These are phyloP conservation scores for Melanotaenia parkinsoni DNA, from an alignment of 2,797 vertebrate species.

Conservation along the genomic window DNA sequence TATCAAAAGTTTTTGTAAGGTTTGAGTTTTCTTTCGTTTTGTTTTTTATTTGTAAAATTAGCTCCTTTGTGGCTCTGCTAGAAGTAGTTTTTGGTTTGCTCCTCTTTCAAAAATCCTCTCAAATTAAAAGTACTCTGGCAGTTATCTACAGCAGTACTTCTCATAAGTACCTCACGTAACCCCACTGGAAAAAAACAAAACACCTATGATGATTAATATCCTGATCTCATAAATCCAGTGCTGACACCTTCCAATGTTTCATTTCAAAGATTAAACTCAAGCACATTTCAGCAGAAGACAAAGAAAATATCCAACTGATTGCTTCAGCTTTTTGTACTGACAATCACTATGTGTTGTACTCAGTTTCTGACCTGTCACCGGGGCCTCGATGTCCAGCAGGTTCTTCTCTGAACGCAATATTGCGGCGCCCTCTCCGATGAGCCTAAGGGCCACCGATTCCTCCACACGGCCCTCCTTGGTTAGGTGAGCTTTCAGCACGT, in stretches of 20 bases:
- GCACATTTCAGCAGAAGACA: background rate
- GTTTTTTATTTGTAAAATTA: background rate
- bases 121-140: too few species aligned
- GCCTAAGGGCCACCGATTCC: conserved; percentile 92
- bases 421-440: conserved; percentile 94
- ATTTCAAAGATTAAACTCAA: background rate
- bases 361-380: conserved; percentile 90
- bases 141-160: too few species aligned
- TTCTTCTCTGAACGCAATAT: conserved; percentile 96
- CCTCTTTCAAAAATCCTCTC: too few species aligned
- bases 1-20: too few species aligned
- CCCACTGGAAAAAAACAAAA: too few species aligned
- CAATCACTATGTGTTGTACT: background rate
- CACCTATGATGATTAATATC: too few species aligned
- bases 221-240: background rate
- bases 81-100: background rate
- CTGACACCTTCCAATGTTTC: background rate
- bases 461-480: conserved; percentile 98
- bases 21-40: too few species aligned
- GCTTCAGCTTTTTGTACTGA: background rate
- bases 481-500: conserved; percentile 97
- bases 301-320: background rate
- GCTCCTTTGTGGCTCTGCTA: too few species aligned
- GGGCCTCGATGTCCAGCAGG: conserved; percentile 96
- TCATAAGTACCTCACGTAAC: too few species aligned